phyloP scores from a whole-genome alignment of 1,140 invertebrate species.

The Drosophila jambulina region DNA sequence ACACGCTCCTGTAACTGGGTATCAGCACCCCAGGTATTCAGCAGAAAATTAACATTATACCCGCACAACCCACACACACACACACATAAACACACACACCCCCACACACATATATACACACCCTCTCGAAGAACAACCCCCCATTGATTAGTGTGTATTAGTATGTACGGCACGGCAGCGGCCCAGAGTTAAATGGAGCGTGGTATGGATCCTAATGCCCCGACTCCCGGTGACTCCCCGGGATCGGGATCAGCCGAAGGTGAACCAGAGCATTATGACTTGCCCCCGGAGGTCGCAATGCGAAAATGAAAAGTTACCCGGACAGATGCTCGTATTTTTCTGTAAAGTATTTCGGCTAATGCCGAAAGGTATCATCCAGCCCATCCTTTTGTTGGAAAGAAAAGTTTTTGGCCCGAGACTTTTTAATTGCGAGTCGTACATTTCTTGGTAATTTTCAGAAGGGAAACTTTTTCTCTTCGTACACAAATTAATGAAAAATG shows the following conservation, averaged over 20 bases:
- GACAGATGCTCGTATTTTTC: conserved; percentile 27
- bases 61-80: conserved; percentile 2
- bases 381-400: not conserved
- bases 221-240: conserved; percentile 19
- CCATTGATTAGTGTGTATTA: conserved; percentile 64
- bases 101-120: too few relatives aligned
- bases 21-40: conserved; percentile 38
- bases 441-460: conserved; percentile 21
- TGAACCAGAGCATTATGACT: conserved; percentile 45
- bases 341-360: conserved; percentile 22
- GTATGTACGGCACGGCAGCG: conserved; percentile 68
- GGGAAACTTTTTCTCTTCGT: conserved; percentile 11
- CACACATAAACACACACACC: not conserved
- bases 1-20: conserved; percentile 31
- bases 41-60: conserved; percentile 53
- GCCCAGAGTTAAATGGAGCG: conserved; percentile 70
- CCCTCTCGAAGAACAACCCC: conserved; percentile 13
- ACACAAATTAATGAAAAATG: conserved; percentile 38
- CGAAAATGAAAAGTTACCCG: conserved; percentile 57
- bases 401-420: conserved; percentile 25
- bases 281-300: conserved; percentile 8
- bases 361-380: conserved; percentile 1
- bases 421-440: conserved; percentile 42
- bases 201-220: conserved; percentile 54
- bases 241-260: conserved; percentile 36